Base-by-base conservation (phyloP, 2,888 invertebrate species). In the Andrena flavipes region DNA sequence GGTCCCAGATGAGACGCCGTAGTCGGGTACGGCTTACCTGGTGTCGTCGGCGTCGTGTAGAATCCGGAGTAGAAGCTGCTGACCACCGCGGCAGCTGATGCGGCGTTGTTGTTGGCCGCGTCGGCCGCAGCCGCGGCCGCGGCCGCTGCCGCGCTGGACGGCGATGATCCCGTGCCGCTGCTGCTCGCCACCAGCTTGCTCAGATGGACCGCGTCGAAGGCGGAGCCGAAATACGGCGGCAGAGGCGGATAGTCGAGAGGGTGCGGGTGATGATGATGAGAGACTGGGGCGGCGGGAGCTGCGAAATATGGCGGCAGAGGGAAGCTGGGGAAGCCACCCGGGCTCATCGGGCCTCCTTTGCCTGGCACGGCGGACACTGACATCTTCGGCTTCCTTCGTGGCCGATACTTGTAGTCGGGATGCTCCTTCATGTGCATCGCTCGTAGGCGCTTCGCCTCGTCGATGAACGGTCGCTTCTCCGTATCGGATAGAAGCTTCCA, bases 381-480 rank as follows among this genome's bases (percentile, higher is more conserved):
- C 4, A 97, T 96, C 94, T 97, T 97, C 71, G 97, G 97, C 95
- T 98, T 98, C 94, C 97, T 96, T 87, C 97, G 95, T 78, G 98
- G 98, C 74, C 98, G 95, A 95, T 98, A 98, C 94, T 98, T 98
- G 95, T 98, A 98, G 92, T 98, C 97, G 0, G 98, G 98, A 92
- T 98, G 97, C 92, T 98, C 97, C 94, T 97, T 97, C 97, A 97
- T 98, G 95, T 98, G 98, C 91, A 97, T 94, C 0, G 97, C 97
- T 7, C 99, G 95, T 81, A 99, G 94, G 56, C 98, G 95, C 93
- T 99, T 99, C 0, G 99, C 98, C 94, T 99, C 98, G 93, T 99
- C 99, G 89, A 99, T 98, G 94, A 98, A 99, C 1, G 98, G 99
- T 80, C 98, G 95, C 93, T 99, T 99, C 89, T 98, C 98, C 84